Evolutionary conservation across 1,140 invertebrate species (phyloP).

Genomic region (Belonocnema kinseyi): DNA sequence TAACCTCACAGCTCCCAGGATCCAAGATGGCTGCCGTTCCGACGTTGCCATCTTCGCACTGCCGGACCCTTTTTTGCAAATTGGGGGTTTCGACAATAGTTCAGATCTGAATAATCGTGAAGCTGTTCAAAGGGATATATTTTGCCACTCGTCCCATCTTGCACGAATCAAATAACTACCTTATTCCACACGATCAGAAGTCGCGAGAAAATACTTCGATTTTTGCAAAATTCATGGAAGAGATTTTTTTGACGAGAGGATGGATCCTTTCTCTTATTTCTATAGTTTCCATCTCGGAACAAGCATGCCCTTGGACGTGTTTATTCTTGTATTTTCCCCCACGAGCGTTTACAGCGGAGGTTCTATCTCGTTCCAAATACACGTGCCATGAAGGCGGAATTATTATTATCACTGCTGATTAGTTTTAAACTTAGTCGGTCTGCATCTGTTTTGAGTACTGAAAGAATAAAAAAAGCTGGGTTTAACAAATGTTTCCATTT

Average conservation of each 20-base stretch:
- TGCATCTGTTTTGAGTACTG: neutral
- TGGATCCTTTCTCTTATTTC: neutral
- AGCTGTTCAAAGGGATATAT: too few relatives aligned
- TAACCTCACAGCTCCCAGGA: slow-evolving; percentile 64
- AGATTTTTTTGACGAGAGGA: neutral
- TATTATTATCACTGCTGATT: neutral
- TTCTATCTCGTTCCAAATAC: slow-evolving; percentile 7
- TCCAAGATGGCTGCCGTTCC: slow-evolving; percentile 66
- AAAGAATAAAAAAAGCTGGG: too few relatives aligned
- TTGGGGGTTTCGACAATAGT: slow-evolving; percentile 33
- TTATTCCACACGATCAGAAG: too few relatives aligned
- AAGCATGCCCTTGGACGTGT: neutral
- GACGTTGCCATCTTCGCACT: slow-evolving; percentile 33
- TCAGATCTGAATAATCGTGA: neutral
- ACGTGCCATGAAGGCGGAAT: slow-evolving; percentile 16
- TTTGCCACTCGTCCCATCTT: too few relatives aligned
- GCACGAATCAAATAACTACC: too few relatives aligned
- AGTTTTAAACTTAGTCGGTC: neutral
- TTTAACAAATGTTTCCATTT: too few relatives aligned
- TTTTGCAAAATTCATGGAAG: too few relatives aligned
- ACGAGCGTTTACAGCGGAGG: neutral
- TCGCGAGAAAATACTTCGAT: too few relatives aligned
- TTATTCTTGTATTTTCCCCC: neutral
- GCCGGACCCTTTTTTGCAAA: slow-evolving; percentile 22
- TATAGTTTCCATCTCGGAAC: neutral